Conservation (phyloP, 2,888 invertebrate genomes). For the Himalopsyche tibetana region DNA sequence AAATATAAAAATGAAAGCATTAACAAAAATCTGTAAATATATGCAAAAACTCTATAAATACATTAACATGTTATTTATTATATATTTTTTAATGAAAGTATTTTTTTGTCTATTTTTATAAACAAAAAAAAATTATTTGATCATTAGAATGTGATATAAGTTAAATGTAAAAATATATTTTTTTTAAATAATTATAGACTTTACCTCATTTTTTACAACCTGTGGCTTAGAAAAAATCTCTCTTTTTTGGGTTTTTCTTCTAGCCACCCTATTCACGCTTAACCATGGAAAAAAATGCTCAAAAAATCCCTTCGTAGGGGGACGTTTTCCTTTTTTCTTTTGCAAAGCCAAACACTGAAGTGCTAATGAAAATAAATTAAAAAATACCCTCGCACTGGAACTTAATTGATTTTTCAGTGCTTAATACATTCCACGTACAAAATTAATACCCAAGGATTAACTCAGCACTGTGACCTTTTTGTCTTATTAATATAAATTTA, state of each 20-base stretch:
- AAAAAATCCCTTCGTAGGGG: conserved; percentile 41
- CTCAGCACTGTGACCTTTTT: neutral
- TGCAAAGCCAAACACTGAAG: conserved; percentile 53
- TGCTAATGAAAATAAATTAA: conserved; percentile 62
- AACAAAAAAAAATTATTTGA: too few species aligned
- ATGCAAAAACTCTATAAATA: too few species aligned
- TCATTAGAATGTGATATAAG: too few species aligned
- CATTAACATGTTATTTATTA: too few species aligned
- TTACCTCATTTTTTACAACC: conserved; percentile 37
- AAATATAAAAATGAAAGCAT: too few species aligned
- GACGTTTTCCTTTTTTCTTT: conserved; percentile 46
- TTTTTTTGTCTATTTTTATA: too few species aligned
- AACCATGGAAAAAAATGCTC: conserved; percentile 32
- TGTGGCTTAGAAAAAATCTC: conserved; percentile 37
- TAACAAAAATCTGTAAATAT: too few species aligned
- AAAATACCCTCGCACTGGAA: conserved; percentile 34
- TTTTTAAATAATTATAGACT: neutral
- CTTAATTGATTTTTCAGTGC: conserved; percentile 37
- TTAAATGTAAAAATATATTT: too few species aligned
- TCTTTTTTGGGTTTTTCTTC: conserved; percentile 44
- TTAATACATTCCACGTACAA: conserved; percentile 30
- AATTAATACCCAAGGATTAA: conserved; percentile 20
- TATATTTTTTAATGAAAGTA: too few species aligned
- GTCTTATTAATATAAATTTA: neutral
- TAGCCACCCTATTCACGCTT: conserved; percentile 1